phyloP scores from a whole-genome alignment of 2,797 vertebrate genomes.

The Argentina silus region DNA sequence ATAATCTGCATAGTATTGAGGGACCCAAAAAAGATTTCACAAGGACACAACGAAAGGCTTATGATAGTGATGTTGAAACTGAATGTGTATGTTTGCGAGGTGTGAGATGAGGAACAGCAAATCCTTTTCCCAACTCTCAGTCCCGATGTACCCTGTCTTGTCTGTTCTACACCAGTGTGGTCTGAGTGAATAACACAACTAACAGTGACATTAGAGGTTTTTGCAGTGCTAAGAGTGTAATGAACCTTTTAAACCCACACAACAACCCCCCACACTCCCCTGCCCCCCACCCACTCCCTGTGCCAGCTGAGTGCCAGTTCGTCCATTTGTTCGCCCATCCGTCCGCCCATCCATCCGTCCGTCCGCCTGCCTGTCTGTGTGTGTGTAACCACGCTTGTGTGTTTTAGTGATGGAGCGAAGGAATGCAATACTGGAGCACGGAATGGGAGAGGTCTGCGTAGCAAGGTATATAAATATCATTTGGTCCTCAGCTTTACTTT shows the following conservation, averaged over 20 bases:
- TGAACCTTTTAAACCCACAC: conserved; percentile 45
- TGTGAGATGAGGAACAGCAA: neutral
- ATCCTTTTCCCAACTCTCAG: conserved; percentile 10
- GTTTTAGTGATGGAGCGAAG: conserved; percentile 83
- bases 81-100: neutral
- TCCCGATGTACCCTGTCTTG: conserved; percentile 35
- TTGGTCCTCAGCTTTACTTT: conserved; percentile 72
- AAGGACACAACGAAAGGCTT: neutral
- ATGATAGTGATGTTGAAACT: neutral
- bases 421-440: conserved; percentile 77
- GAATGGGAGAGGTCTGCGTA: conserved; percentile 74
- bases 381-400: conserved; percentile 79
- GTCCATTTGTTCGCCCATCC: conserved; percentile 39
- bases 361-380: conserved; percentile 60
- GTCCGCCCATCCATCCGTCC: conserved; percentile 61
- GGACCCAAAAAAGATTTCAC: neutral
- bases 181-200: conserved; percentile 64
- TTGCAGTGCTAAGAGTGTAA: conserved; percentile 41
- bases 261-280: conserved; percentile 21
- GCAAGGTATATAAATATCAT: conserved; percentile 78
- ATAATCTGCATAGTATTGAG: neutral
- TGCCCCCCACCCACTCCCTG: conserved; percentile 37
- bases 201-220: conserved; percentile 49
- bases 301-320: conserved; percentile 7
- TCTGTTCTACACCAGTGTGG: conserved; percentile 44